Conservation (phyloP, 2,888 invertebrate species). For the Phengaris alcon region DNA sequence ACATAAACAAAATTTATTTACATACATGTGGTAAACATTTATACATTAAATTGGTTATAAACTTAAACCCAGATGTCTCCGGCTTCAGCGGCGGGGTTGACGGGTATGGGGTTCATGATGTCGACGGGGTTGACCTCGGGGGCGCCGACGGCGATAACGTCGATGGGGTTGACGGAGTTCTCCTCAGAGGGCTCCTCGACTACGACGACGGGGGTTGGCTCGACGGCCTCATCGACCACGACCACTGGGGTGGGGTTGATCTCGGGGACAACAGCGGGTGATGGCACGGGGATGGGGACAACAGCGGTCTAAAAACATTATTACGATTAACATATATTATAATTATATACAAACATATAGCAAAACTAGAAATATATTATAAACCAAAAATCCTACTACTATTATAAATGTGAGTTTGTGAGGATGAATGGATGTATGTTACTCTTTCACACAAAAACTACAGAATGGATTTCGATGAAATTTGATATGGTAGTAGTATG, state of each 20-base stretch:
- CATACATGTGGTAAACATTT: not conserved
- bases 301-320: slow-evolving; percentile 29
- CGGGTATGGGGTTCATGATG: slow-evolving; percentile 26
- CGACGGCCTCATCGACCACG: slow-evolving; percentile 31
- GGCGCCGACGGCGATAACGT: slow-evolving; percentile 39
- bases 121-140: slow-evolving; percentile 36
- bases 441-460: no score
- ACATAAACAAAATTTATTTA: not conserved
- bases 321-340: not conserved
- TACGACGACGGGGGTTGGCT: slow-evolving; percentile 23
- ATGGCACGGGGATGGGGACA: slow-evolving; percentile 22
- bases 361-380: no score
- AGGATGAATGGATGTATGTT: no score
- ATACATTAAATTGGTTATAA: not conserved
- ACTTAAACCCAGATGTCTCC: slow-evolving; percentile 5
- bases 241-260: slow-evolving; percentile 39
- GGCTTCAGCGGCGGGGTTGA: slow-evolving; percentile 19
- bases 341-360: not conserved
- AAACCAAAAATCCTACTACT: no score
- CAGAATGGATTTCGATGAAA: no score
- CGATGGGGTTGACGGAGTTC: slow-evolving; percentile 32
- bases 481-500: no score
- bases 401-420: no score
- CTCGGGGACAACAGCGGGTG: slow-evolving; percentile 30
- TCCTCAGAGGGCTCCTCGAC: slow-evolving; percentile 17